These are phyloP conservation scores for Eublepharis macularius DNA, from an alignment of 2,113 vertebrate genomes.

Conservation along the genomic window DNA sequence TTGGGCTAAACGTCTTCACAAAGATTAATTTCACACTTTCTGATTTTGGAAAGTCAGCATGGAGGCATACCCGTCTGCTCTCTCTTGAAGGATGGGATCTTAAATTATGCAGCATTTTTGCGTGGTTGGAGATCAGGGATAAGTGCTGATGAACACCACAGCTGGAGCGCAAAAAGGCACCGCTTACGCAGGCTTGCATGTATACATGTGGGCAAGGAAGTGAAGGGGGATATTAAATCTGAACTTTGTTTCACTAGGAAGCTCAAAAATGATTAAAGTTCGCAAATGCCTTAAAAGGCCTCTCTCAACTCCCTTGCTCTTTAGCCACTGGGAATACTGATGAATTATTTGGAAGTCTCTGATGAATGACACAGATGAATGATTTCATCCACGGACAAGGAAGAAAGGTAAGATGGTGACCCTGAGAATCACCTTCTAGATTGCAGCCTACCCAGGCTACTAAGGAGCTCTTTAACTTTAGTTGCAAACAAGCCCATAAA, in stretches of 20 bases:
- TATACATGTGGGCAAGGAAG: neutral
- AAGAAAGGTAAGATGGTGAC: neutral
- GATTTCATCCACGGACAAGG: neutral
- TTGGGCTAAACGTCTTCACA: conserved; percentile 4
- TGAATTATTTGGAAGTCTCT: neutral
- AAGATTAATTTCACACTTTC: conserved; percentile 46
- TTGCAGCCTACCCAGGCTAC: neutral
- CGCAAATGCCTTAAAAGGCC: neutral
- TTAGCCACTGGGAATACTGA: neutral
- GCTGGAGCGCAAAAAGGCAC: conserved; percentile 22
- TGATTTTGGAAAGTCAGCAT: conserved; percentile 52
- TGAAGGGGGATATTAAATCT: neutral
- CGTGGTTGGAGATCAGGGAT: conserved; percentile 49
- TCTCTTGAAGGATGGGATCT: conserved; percentile 56
- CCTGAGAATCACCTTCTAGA: neutral
- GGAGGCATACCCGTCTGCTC: conserved; percentile 44
- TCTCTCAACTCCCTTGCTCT: no score
- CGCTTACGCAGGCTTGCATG: neutral
- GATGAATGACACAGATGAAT: neutral
- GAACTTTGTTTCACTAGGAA: neutral
- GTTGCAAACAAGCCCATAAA: neutral
- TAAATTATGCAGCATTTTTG: conserved; percentile 55
- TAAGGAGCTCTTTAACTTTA: neutral
- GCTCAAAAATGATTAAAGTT: neutral
- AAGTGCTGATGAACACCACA: neutral